Percentiles rank a stretch among this genome's conserved stretches.
Conservation (phyloP, 2,113 vertebrate genomes). For the Sander vitreus region DNA sequence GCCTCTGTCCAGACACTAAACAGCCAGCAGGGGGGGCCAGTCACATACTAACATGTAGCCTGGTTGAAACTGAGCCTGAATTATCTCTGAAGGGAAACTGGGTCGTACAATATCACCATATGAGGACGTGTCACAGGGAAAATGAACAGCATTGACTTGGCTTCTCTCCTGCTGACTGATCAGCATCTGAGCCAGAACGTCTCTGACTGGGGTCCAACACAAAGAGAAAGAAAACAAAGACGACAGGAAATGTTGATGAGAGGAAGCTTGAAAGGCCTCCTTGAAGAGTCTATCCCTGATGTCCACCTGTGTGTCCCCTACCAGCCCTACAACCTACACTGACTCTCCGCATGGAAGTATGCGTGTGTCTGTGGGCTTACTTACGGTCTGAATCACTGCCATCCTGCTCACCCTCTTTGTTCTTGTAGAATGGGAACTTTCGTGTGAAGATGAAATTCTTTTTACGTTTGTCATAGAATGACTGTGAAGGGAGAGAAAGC, state of each 20-base stretch:
- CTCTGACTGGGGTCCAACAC: slow-evolving; percentile 20
- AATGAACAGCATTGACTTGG: slow-evolving; percentile 25
- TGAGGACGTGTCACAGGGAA: neutral
- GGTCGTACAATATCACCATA: slow-evolving; percentile 25
- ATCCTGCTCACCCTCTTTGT: slow-evolving; percentile 98
- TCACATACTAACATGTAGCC: neutral
- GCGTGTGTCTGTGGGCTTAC: slow-evolving; percentile 88
- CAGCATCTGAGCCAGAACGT: slow-evolving; percentile 20
- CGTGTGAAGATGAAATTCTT: slow-evolving; percentile 99
- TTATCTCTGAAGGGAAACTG: slow-evolving; percentile 36
- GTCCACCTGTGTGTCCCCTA: slow-evolving; percentile 84
- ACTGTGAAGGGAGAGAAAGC: slow-evolving; percentile 98
- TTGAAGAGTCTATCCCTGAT: neutral
- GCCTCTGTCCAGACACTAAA: slow-evolving; percentile 23
- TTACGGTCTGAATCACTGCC: slow-evolving; percentile 98
- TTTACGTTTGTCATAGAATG: slow-evolving; percentile 99
- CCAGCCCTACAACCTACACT: slow-evolving; percentile 76
- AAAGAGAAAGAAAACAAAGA: slow-evolving; percentile 40
- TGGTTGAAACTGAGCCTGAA: neutral
- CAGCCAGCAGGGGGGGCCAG: slow-evolving; percentile 60
- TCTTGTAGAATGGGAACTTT: slow-evolving; percentile 99
- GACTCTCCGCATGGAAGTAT: slow-evolving; percentile 52
- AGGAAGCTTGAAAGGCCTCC: slow-evolving; percentile 71
- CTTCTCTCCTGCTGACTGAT: slow-evolving; percentile 36
- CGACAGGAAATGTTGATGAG: slow-evolving; percentile 73